These are phyloP conservation scores for Cryptocheilus praepositus DNA, from an alignment of 2,888 invertebrate genomes.

Conservation along the genomic window DNA sequence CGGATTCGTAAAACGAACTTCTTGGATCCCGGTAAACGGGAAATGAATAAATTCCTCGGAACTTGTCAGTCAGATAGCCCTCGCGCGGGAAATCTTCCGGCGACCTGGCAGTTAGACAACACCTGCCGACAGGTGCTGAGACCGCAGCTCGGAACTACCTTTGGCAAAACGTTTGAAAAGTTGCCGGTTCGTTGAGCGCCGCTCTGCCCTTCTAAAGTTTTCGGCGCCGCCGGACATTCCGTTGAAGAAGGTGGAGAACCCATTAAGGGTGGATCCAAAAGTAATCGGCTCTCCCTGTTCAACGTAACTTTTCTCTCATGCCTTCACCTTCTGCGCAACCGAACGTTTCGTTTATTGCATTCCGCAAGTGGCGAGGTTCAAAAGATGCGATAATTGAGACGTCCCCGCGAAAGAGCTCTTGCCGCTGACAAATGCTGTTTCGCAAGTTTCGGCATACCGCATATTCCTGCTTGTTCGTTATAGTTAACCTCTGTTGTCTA, in stretches of 20 bases:
- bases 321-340: too few relatives aligned
- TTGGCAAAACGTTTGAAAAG: constrained; percentile 13
- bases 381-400: neutral
- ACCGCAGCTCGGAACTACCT: constrained; percentile 32
- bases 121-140: constrained; percentile 65
- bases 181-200: constrained; percentile 10
- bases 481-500: too few relatives aligned
- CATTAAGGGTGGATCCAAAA: too few relatives aligned
- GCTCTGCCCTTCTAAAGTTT: neutral
- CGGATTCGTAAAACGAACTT: neutral
- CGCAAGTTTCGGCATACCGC: too few relatives aligned
- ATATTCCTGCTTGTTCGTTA: too few relatives aligned
- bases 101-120: constrained; percentile 50
- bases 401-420: too few relatives aligned
- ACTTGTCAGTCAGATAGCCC: neutral
- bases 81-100: constrained; percentile 38
- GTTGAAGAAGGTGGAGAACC: too few relatives aligned
- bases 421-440: too few relatives aligned
- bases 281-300: neutral
- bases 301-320: neutral
- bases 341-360: neutral
- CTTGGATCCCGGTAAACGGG: neutral
- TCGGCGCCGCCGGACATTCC: neutral
- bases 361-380: neutral
- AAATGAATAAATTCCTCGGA: constrained; percentile 11